Evolutionary conservation across 2,797 vertebrate species (phyloP), one percentile per base, ranked within the genome.

Genomic region (Adelosebastes latens): DNA sequence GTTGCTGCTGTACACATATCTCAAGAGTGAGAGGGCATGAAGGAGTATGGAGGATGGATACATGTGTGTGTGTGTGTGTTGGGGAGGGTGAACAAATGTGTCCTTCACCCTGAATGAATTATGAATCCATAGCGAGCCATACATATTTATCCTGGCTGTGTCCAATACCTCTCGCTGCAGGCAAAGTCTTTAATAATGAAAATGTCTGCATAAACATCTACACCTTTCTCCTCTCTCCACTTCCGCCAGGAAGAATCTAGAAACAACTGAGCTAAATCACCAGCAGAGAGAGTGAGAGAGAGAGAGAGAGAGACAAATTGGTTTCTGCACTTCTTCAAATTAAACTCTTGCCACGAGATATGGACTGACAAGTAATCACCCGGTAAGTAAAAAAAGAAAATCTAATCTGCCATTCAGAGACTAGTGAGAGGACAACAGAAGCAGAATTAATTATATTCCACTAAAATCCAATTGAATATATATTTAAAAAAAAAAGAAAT

Each of bases 161-260:
- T 91, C 77, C 81, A 75, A 79, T 49, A 59, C 63, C 66, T 78
- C 73, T 75, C 46, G 89, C 92, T 89, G 83, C 88, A 88, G 87
- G 91, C 81, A 29, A 61, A 85, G 77, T 77, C 87, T 90, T 93
- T 80, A 93, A 93, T 93, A 93, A 93, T 92, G 83, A 85, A 92
- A 84, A 87, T 27, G 82, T 83, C 89, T 85, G 84, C 87, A 92
- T 91, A 87, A 92, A 93, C 88, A 91, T 84, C 75, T 12, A 85
- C 88, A 92, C 86, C 83, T 86, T 86, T 60, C 79, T 82, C 70
- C 68, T 61, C 65, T 16, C 39, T 60, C 52, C 25, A 29, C 69
- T 73, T 74, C 76, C 36, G 16, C 74, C 16, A 72, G 53, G 56
- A 88, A 53, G 36, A 70, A 25, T 69, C 64, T 1, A 22, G 18